phyloP scores from a whole-genome alignment of 2,797 vertebrate genomes.

The Liasis olivaceus region DNA sequence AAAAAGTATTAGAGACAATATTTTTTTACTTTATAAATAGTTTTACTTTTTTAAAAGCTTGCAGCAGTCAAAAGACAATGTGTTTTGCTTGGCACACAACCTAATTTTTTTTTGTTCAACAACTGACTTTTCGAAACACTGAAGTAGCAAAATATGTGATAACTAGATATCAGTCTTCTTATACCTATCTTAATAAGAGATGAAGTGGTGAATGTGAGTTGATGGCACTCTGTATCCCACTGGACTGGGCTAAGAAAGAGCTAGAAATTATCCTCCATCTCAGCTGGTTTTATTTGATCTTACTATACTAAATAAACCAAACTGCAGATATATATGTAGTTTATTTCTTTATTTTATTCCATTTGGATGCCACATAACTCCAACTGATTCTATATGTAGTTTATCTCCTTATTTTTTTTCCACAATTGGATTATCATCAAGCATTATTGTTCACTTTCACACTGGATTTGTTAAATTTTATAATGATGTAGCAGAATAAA shows the following conservation, averaged over 20 bases:
- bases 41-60: neutral
- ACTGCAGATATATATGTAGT: neutral
- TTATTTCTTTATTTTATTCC: neutral
- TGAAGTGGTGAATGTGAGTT: neutral
- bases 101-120: neutral
- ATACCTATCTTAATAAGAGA: neutral
- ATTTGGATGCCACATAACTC: neutral
- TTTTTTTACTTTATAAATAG: neutral
- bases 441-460: neutral
- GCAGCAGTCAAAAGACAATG: neutral
- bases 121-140: neutral
- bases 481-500: neutral
- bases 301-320: neutral
- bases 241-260: neutral
- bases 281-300: neutral
- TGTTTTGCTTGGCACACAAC: neutral
- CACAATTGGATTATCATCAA: neutral
- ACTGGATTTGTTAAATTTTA: neutral
- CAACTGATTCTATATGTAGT: neutral
- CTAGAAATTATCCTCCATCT: neutral
- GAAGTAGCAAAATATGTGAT: neutral
- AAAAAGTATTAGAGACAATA: neutral
- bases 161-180: neutral
- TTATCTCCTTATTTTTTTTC: neutral
- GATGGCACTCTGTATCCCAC: neutral